A percentile compares a stretch with the other conserved stretches of the same genome.
These are phyloP conservation scores for Aramus guarauna DNA, from an alignment of 2,113 vertebrate genomes.

Conservation along the genomic window DNA sequence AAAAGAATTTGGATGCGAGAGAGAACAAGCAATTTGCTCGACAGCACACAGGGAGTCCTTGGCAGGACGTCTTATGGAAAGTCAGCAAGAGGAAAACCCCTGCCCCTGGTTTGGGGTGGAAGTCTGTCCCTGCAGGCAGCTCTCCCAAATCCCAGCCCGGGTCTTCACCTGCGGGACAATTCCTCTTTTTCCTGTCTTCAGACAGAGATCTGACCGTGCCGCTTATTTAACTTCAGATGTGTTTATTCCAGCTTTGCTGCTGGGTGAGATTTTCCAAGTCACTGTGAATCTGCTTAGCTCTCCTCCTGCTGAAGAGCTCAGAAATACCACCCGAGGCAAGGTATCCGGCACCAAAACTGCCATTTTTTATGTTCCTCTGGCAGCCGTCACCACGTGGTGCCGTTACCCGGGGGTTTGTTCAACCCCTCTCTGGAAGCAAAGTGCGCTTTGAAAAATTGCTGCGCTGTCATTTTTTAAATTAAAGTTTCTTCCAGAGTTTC, in stretches of 20 bases:
- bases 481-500: not conserved
- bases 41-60: not conserved
- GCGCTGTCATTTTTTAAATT: not conserved
- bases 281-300: not conserved
- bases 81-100: not conserved
- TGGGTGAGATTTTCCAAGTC: not conserved
- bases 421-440: not conserved
- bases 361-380: accelerated
- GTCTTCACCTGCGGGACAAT: accelerated
- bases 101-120: not conserved
- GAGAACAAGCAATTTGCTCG: not conserved
- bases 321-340: accelerated
- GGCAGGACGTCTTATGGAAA: not conserved
- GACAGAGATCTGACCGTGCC: not conserved
- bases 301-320: not conserved
- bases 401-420: not conserved
- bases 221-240: not conserved
- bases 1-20: not conserved
- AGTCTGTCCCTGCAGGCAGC: not conserved
- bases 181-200: not conserved
- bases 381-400: accelerated
- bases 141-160: not conserved
- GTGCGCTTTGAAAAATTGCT: not conserved
- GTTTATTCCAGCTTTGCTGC: not conserved
- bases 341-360: accelerated